Conservation (phyloP, 2,797 vertebrate genomes). For the Manis crassicaudata region DNA sequence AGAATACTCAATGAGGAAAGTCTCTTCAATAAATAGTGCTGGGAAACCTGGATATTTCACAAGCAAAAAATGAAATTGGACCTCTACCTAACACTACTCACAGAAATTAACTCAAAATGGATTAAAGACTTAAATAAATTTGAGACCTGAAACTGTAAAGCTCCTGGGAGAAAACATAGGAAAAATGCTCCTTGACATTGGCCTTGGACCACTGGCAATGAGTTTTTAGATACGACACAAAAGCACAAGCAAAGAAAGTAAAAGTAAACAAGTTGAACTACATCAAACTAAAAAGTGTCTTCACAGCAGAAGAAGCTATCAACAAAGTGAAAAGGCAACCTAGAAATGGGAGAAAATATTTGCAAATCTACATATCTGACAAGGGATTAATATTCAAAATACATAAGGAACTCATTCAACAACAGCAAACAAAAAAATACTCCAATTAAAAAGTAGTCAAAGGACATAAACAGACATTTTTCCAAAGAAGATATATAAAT, state of each 20-base stretch:
- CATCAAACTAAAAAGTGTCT: neutral
- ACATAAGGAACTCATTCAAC: neutral
- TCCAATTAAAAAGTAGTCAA: neutral
- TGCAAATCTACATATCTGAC: neutral
- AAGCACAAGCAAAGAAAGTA: neutral
- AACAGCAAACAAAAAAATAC: neutral
- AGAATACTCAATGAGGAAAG: neutral
- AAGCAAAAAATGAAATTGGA: neutral
- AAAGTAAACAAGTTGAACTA: neutral
- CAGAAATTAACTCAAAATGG: neutral
- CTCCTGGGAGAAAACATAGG: neutral
- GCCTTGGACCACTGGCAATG: neutral
- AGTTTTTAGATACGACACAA: neutral
- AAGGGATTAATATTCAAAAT: neutral
- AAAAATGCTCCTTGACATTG: neutral
- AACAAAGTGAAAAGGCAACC: neutral
- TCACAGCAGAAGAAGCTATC: neutral
- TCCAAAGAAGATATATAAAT: neutral
- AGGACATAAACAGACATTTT: neutral
- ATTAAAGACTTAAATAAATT: neutral
- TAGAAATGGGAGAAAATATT: neutral
- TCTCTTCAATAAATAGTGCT: neutral
- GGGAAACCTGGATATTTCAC: neutral
- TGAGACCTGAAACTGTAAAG: neutral
- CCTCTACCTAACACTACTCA: neutral